Base-by-base conservation (phyloP, 2,888 invertebrate genomes). In the Eudasyphora cyanicolor region DNA sequence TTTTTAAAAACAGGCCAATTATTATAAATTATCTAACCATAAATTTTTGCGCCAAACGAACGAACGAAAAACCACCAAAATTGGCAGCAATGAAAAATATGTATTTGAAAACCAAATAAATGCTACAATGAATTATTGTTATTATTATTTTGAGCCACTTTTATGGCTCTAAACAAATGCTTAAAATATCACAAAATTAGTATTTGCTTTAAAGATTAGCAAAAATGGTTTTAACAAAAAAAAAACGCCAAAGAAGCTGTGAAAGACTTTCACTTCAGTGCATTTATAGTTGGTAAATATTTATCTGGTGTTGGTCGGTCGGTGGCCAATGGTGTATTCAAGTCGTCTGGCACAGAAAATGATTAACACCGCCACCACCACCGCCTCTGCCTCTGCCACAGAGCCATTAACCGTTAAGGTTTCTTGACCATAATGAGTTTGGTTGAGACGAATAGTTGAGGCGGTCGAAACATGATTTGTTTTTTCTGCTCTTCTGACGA, bases 181-280 rank as follows among this genome's bases (percentile, higher is more conserved):
- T 32, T 60, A 60, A 60, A 10, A 35, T 64, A 19, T 35, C 64
- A 51, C 64, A 51, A 19, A 51, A 21, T 21, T 21, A 51, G 35
- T 49, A 49, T 70, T 76, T 76, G 67, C 32, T 19, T 49, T 62
- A 17, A 70, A 81, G 69, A 73, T 75, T 75, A 64, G 19, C 38
- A 35, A 24, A 29, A 32, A 32, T 17, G 19, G 29, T 73, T 71
- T 35, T 19, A 71, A 64, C 57, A 69, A 38, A 74, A 54, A 80
- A 76, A 54, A 79, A 75, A 70, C 32, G 35, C n/a, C 67, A 60
- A 64, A 35, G 60, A 60, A 60, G 60, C 60, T 60, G 45, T 35
- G 74, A 78, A 73, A 79, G 82, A 81, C 85, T 85, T 85, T 84
- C 85, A 84, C 85, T 85, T 84, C 76, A 81, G 70, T 82, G 74